Evolutionary conservation across 2,888 invertebrate genomes (phyloP).

Genomic region (Criorhina ranunculi): DNA sequence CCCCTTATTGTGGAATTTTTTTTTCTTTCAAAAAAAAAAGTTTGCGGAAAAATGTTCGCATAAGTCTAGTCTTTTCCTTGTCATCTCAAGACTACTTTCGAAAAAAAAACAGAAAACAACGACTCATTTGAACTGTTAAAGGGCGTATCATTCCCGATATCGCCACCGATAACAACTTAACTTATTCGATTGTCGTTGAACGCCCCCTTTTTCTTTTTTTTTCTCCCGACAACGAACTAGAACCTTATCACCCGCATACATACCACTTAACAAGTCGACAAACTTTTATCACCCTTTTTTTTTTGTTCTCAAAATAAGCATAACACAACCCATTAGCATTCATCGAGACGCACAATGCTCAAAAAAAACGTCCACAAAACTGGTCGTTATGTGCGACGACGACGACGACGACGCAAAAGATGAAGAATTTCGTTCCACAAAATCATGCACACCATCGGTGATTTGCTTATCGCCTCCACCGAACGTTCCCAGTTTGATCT

Average conservation of each 20-base stretch:
- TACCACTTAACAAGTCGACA: conserved; percentile 28
- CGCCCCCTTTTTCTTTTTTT: too few relatives aligned
- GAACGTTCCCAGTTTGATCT: conserved; percentile 57
- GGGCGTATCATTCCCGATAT: conserved; percentile 55
- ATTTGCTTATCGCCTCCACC: conserved; percentile 58
- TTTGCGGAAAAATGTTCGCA: too few relatives aligned
- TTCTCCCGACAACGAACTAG: conserved; percentile 18
- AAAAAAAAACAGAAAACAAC: too few relatives aligned
- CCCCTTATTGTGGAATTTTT: too few relatives aligned
- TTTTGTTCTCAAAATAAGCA: conserved; percentile 7
- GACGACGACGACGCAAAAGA: conserved; percentile 19
- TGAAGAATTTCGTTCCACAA: conserved; percentile 42
- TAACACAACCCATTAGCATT: conserved; percentile 27
- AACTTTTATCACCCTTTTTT: conserved; percentile 27
- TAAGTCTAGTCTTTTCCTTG: too few relatives aligned
- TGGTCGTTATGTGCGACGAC: neutral
- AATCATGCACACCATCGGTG: conserved; percentile 66
- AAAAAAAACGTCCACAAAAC: neutral
- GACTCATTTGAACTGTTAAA: neutral
- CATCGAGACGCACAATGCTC: conserved; percentile 37
- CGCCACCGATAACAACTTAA: conserved; percentile 34
- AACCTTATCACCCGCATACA: conserved; percentile 28
- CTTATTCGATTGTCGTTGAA: conserved; percentile 15
- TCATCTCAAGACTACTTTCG: too few relatives aligned
- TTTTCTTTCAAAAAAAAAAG: too few relatives aligned